Evolutionary conservation across 2,888 invertebrate genomes (phyloP).

Genomic region (Drosophila recens): DNA sequence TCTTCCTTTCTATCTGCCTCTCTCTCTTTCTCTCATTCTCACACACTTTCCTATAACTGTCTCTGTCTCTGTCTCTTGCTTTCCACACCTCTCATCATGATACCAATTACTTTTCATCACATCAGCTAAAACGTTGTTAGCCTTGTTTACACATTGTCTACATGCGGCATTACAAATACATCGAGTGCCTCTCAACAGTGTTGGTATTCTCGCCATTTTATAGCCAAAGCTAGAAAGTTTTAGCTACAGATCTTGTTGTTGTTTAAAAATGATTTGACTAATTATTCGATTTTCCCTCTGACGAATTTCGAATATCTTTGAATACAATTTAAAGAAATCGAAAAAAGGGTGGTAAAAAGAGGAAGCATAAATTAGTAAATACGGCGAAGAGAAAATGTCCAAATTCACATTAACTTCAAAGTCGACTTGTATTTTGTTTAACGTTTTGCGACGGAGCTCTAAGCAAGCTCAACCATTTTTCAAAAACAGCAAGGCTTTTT

Average conservation of each 20-base stretch:
- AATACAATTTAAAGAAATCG: too few species aligned
- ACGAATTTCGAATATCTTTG: too few species aligned
- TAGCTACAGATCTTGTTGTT: background rate
- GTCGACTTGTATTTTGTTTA: too few species aligned
- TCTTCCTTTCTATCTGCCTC: background rate
- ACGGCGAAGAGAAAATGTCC: too few species aligned
- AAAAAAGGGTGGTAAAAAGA: too few species aligned
- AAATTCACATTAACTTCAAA: too few species aligned
- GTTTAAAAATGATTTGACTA: too few species aligned
- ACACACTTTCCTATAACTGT: background rate
- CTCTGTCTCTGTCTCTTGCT: background rate
- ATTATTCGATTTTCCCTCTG: too few species aligned
- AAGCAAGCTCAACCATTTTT: too few species aligned
- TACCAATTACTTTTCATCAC: slow-evolving; percentile 37
- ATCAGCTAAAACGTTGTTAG: slow-evolving; percentile 49
- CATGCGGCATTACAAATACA: slow-evolving; percentile 54
- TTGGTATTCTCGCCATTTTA: background rate
- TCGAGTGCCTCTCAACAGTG: background rate
- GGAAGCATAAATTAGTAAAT: too few species aligned
- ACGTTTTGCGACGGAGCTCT: too few species aligned
- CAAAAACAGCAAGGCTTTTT: too few species aligned
- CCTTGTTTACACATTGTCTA: slow-evolving; percentile 78
- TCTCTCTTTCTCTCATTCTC: background rate
- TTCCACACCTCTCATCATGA: slow-evolving; percentile 4
- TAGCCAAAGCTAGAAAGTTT: background rate